Conservation (phyloP, 2,888 invertebrate species). For the Leptothorax acervorum region DNA sequence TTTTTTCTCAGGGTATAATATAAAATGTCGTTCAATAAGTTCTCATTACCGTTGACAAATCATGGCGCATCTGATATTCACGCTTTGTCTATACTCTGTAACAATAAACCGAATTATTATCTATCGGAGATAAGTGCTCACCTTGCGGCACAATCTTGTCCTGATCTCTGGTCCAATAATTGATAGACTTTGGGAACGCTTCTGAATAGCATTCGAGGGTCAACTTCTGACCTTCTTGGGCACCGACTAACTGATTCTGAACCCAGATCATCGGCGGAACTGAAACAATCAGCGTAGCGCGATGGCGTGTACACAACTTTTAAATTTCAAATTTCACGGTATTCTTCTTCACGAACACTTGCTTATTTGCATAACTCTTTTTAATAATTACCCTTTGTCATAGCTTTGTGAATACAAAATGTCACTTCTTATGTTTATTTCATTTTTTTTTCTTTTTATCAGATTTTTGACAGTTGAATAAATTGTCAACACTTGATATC, state of each 20-base stretch:
- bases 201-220: conserved; percentile 87
- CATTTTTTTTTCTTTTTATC: neutral
- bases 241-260: conserved; percentile 87
- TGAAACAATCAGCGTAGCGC: conserved; percentile 70
- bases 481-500: neutral
- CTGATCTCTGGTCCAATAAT: conserved; percentile 87
- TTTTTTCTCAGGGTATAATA: too few species aligned
- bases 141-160: conserved; percentile 87
- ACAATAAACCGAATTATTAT: neutral
- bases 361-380: conserved; percentile 9
- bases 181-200: conserved; percentile 87
- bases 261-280: conserved; percentile 88
- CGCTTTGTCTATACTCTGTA: too few species aligned
- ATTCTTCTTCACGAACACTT: neutral
- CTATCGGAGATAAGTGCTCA: conserved; percentile 70
- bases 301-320: conserved; percentile 7
- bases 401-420: neutral
- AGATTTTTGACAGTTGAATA: neutral
- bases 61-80: too few species aligned
- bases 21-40: neutral
- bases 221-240: conserved; percentile 86
- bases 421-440: neutral
- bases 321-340: neutral
- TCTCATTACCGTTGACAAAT: neutral
- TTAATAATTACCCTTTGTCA: neutral